Base-by-base conservation (phyloP, 2,888 invertebrate species). In the Acholoe squamosa region DNA sequence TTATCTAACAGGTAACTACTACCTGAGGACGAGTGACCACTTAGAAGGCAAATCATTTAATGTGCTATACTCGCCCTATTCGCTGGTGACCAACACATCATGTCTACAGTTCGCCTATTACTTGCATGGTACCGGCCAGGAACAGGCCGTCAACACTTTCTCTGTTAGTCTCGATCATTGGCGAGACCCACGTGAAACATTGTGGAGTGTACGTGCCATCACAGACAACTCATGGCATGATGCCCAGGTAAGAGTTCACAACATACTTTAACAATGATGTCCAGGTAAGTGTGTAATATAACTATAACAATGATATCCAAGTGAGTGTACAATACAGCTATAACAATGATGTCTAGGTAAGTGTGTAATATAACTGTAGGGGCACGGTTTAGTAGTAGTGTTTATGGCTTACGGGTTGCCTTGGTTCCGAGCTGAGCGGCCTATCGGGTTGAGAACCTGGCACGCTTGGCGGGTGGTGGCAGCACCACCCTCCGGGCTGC, bases 101-200 rank as follows among this genome's bases (percentile, higher is more conserved):
- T 92, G 92, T 84, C 34, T 92, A 16, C 92, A 91, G 84, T 92
- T 92, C 89, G 90, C 89, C 89, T 92, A 90, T 77, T 89, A 89
- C 76, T 77, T 80, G n/a, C 28, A 28, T 51, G 56, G 25, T 16
- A 43, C n/a, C 34, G 19, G 56, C 54, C 86, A 52, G 86, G 54
- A 33, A 54, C 52, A 52, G 28, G 19, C 28, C 0, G 25, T 86
- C 54, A 86, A 51, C 52, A 54, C 86, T 28, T 86, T 89, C 89
- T 89, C 61, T 5, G 61, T 67, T 0, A 89, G 89, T 25, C 51
- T 89, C n/a, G 71, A 76, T 52, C 71, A 77, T 51, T 28, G 34
- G 34, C 43, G 33, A n/a, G 91, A 90, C n/a, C 31, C 33, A 12
- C 56, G 31, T 14, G 43, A 51, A 33, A 91, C 91, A 3, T 56